phyloP scores from a whole-genome alignment of 2,797 vertebrate species.

The Myoxocephalus aenaeus region DNA sequence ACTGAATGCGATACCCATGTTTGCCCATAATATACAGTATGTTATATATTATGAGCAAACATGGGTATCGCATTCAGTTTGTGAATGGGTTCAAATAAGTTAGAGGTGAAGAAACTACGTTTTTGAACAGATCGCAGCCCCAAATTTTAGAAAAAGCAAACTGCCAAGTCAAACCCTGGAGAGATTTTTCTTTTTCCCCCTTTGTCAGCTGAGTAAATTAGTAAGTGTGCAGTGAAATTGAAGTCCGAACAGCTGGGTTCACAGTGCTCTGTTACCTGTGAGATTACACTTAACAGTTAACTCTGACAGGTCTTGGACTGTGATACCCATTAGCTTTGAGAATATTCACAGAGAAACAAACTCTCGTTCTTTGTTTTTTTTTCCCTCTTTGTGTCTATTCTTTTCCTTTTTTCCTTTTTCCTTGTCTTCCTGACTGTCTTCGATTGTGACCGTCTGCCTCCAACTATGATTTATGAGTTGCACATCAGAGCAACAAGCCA shows the following conservation, averaged over 20 bases:
- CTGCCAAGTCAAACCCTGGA: constrained; percentile 52
- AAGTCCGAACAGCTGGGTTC: constrained; percentile 59
- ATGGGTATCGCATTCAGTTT: constrained; percentile 7
- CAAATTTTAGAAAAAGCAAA: constrained; percentile 47
- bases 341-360: constrained; percentile 45
- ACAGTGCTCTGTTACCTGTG: constrained; percentile 56
- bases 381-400: neutral
- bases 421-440: constrained; percentile 39
- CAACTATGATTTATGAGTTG: constrained; percentile 67
- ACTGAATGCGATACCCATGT: too few species aligned
- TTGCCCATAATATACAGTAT: too few species aligned
- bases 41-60: neutral
- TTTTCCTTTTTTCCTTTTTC: neutral
- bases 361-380: neutral
- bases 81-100: constrained; percentile 30
- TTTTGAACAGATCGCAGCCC: constrained; percentile 61
- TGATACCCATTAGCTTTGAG: constrained; percentile 47
- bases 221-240: constrained; percentile 62
- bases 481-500: constrained; percentile 67
- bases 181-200: constrained; percentile 54
- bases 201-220: constrained; percentile 67
- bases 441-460: constrained; percentile 56
- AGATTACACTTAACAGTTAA: constrained; percentile 58
- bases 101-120: constrained; percentile 51
- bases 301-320: constrained; percentile 58